Evolutionary conservation across 2,113 vertebrate species (phyloP), one percentile per base, ranked within the genome.

Genomic region (Kobus ellipsiprymnus): DNA sequence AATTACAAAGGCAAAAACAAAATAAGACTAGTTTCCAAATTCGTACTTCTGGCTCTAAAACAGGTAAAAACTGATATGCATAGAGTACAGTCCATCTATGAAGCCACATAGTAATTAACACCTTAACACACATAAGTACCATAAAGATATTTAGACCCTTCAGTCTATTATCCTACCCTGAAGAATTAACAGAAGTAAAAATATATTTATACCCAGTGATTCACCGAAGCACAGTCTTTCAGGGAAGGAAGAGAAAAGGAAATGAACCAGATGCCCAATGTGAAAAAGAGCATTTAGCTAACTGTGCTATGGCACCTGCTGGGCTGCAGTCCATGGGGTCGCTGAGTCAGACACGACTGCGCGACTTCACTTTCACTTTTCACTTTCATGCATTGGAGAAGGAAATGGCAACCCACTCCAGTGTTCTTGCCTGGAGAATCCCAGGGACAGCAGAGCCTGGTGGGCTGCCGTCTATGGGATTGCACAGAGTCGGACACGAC

Each of bases 151-250:
- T 64, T n/a, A 71, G 48, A 86, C 48, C 57, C 81, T 90, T 14
- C 23, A 6, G 14, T 67, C 52, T 60, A 81, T 40, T 74, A 55
- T 57, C 16, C 29, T 33, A 15, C 71, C 80, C 50, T 87, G 16
- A 62, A 97, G 80, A 55, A 46, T 36, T 25, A 92, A 93, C 54
- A 54, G 2, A 83, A 36, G 25, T 59, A 44, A 71, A 59, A 80
- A 11, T 2, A 59, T 21, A 19, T 30, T 52, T 17, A 21, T 9
- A 30, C 19, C 23, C 27, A n/a, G 19, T 3, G 83, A 84, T 4
- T 19, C 29, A n/a, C 40, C 46, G 10, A 5, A 81, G 29, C 77
- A 57, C 82, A 33, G 4, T 15, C 46, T 87, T 64, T 78, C 21
- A 54, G 12, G 52, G 71, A 4, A 40, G 67, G 29, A 74, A 50